Evolutionary conservation across 2,113 vertebrate species (phyloP), one percentile per base, ranked within the genome.

Genomic region (Pogona vitticeps): DNA sequence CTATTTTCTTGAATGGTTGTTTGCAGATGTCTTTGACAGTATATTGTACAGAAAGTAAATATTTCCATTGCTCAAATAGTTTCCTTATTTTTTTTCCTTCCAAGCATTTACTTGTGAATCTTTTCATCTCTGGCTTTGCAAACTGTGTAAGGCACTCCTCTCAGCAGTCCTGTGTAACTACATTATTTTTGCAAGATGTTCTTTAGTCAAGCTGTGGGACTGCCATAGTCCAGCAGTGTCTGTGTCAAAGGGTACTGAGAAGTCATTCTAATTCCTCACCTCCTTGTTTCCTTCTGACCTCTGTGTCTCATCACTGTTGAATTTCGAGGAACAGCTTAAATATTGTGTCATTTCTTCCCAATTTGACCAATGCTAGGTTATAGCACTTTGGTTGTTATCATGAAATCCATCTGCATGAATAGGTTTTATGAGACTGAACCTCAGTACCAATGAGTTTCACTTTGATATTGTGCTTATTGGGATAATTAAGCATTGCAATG

Each of bases 401-500:
- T 88, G 40, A 65, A 88, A 68, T 89, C 91, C 67, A 59, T 82
- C 85, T 93, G 82, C 7, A 10, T 88, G 71, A 89, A 83, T 88
- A 33, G 56, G 46, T 86, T 85, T 91, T 88, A 77, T 72, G 84
- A 46, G 56, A 73, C 82, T 80, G 88, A 93, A 67, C 75, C 56
- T 73, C 20, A 68, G 6, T 76, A 8, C 77, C 23, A 58, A 80
- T 87, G 86, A 86, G 38, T 9, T 81, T 82, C 56, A 89, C 88
- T 93, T 92, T 92, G 5, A 81, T 85, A 88, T 85, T 84, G 36
- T 73, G 52, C 71, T 90, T 89, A 7, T 76, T 93, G 79, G 90
- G 92, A 87, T 90, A 86, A 82, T 87, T 89, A 91, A 89, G 88
- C 93, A 86, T 87, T 88, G 67, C 73, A 88, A 90, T 77, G 68